phyloP scores from a whole-genome alignment of 2,888 invertebrate genomes.

The Diabrotica balteata region DNA sequence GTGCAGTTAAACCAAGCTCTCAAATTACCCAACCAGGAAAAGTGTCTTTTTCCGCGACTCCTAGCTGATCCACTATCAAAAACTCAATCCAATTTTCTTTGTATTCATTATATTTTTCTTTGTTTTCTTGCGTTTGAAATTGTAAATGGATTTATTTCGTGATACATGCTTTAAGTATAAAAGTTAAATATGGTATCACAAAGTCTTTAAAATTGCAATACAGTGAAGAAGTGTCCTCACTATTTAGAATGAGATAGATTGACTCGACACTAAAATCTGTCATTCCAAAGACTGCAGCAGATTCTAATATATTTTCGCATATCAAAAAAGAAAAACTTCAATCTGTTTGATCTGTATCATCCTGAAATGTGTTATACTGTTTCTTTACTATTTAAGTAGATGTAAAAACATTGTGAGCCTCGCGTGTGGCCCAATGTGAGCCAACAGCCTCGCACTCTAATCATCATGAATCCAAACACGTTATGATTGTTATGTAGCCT shows the following conservation, averaged over 20 bases:
- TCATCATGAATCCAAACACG: too few species aligned
- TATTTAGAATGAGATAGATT: conserved; percentile 58
- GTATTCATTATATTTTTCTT: conserved; percentile 59
- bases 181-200: conserved; percentile 31
- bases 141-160: conserved; percentile 32
- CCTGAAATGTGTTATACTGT: too few species aligned
- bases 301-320: conserved; percentile 51
- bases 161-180: conserved; percentile 16
- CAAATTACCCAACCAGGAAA: too few species aligned
- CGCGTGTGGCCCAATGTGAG: too few species aligned
- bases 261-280: conserved; percentile 57
- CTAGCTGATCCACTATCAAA: conserved; percentile 24
- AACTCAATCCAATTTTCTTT: conserved; percentile 60
- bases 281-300: conserved; percentile 50
- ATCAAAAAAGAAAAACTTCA: conserved; percentile 44
- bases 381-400: too few species aligned
- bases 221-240: conserved; percentile 52
- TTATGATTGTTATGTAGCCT: too few species aligned
- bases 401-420: too few species aligned
- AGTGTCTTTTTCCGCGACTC: too few species aligned
- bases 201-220: conserved; percentile 31
- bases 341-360: too few species aligned
- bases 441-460: too few species aligned
- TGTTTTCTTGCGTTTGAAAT: conserved; percentile 48
- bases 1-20: too few species aligned